Evolutionary conservation across 2,888 invertebrate genomes (phyloP).

Genomic region (Galerucella nymphaeae): DNA sequence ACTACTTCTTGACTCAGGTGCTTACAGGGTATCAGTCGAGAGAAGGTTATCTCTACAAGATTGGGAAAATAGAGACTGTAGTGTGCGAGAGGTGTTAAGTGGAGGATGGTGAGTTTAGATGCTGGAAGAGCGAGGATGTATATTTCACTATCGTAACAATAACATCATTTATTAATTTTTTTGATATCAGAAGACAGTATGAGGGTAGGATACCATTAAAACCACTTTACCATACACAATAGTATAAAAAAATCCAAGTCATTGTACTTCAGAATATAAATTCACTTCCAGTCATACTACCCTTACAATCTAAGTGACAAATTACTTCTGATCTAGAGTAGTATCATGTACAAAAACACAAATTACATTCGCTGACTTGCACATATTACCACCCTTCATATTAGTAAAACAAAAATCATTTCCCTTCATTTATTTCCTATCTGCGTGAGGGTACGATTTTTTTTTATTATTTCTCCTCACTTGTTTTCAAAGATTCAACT

Average conservation of each 20-base stretch:
- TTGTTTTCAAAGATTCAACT: neutral
- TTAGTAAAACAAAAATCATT: constrained; percentile 24
- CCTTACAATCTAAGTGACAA: constrained; percentile 13
- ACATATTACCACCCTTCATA: constrained; percentile 10
- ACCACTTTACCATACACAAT: constrained; percentile 12
- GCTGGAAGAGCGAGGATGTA: no score
- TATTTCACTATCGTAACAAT: neutral
- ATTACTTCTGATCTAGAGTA: constrained; percentile 12
- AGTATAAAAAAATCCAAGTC: constrained; percentile 13
- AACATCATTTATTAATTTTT: constrained; percentile 9
- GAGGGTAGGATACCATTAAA: neutral
- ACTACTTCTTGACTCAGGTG: no score
- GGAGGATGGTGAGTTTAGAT: no score
- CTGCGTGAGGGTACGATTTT: constrained; percentile 16
- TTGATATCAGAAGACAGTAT: constrained; percentile 1
- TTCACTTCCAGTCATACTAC: neutral
- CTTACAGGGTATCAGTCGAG: no score
- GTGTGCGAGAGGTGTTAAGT: no score
- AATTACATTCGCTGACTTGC: constrained; percentile 35
- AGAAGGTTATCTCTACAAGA: no score
- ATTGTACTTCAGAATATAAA: constrained; percentile 5
- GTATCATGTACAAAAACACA: constrained; percentile 22
- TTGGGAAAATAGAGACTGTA: no score
- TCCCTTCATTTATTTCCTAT: constrained; percentile 5
- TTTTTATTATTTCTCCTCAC: neutral